phyloP scores from a whole-genome alignment of 1,140 invertebrate species.

The Drosophila melanica region DNA sequence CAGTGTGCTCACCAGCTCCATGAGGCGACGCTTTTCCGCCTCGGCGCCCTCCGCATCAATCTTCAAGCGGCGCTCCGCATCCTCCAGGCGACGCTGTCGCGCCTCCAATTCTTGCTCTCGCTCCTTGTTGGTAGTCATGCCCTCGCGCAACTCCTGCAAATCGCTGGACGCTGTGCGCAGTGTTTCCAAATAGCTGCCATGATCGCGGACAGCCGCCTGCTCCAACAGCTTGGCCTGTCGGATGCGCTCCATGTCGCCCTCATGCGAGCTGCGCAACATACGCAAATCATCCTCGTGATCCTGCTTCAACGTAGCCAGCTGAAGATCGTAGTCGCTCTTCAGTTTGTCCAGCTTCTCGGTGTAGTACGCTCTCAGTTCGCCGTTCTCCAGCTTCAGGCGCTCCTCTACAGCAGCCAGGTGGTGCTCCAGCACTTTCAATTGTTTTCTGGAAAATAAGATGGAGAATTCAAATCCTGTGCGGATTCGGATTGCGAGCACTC shows the following conservation, averaged over 20 bases:
- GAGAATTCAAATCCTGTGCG: neutral
- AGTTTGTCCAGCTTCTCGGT: conserved; percentile 79
- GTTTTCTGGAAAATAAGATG: conserved; percentile 80
- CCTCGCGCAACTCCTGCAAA: conserved; percentile 74
- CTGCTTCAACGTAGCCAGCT: conserved; percentile 76
- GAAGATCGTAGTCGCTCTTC: conserved; percentile 77
- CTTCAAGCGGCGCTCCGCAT: conserved; percentile 79
- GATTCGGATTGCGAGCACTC: conserved; percentile 22
- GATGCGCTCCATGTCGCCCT: conserved; percentile 83
- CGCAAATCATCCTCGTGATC: conserved; percentile 84
- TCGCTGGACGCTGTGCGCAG: conserved; percentile 82
- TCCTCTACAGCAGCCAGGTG: conserved; percentile 83
- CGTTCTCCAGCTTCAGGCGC: conserved; percentile 83
- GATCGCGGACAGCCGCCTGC: conserved; percentile 77
- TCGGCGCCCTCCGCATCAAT: conserved; percentile 84
- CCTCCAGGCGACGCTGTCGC: conserved; percentile 83
- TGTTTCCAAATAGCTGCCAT: conserved; percentile 83
- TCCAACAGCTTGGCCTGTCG: conserved; percentile 84
- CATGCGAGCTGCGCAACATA: conserved; percentile 79
- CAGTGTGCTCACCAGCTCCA: conserved; percentile 84
- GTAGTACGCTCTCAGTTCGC: conserved; percentile 69
- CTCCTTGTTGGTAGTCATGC: conserved; percentile 77
- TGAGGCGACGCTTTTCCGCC: conserved; percentile 84
- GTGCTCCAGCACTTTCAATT: conserved; percentile 84
- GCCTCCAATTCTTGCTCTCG: conserved; percentile 75